Base-by-base conservation (phyloP, 2,113 vertebrate genomes). In the Mellivora capensis region DNA sequence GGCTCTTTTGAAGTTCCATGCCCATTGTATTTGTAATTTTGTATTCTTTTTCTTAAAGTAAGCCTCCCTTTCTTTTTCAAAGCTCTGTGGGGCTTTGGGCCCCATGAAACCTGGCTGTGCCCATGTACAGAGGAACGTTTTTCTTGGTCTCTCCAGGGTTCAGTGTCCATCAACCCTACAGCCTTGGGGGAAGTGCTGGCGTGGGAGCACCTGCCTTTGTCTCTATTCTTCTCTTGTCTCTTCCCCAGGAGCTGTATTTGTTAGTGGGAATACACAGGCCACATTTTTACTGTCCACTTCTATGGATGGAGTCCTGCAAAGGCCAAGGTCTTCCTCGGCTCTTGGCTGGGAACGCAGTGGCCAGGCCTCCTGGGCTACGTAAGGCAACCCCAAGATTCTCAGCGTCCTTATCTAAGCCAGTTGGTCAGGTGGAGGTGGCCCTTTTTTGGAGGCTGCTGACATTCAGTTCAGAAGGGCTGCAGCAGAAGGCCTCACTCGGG, bases 91-190 rank as follows among this genome's bases (percentile, higher is more conserved):
- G 27, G 20, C 90, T 90, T 89, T 34, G 49, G 49, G 39, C 18
- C 29, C 27, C 81, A 87, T n/a, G 25, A 59, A 59, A 27, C 57
- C 69, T 37, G 62, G 34, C 42, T 62, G 37, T 77, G 39, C 37
- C 4, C 7, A 0, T 6, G 2, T 14, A 1, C 1, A 52, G 62
- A 25, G 71, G 25, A 18, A 71, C 6, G 4, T 3, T 29, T 67
- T 34, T 93, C 31, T 37, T 21, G 54, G 27, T 37, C 67, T 23
- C 21, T 13, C 2, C 10, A 25, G 42, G 0, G 2, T 17, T 23
- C 10, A 15, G 2, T 7, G 42, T 3, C 49, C 17, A 37, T 37
- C 34, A 52, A 0, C 64, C 44, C 29, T 90, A 7, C 1, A 20
- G 12, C 62, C 59, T 21, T 49, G 5, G 5, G 5, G 47, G 10